These are phyloP conservation scores for Cataglyphis albicans DNA, from an alignment of 2,888 invertebrate genomes.

Conservation along the genomic window DNA sequence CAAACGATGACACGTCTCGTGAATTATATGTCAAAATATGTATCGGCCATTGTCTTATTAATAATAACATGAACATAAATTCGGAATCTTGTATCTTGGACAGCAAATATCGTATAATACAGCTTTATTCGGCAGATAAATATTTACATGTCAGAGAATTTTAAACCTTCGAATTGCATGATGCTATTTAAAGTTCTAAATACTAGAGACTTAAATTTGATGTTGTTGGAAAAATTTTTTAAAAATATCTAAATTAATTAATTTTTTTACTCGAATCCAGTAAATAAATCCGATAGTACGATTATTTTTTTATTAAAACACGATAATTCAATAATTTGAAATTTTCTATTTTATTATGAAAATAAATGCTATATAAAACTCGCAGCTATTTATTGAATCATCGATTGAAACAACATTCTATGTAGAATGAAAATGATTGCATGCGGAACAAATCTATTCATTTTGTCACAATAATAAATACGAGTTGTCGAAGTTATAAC, in stretches of 20 bases:
- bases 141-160: background rate
- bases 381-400: background rate
- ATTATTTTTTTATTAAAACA: background rate
- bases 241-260: background rate
- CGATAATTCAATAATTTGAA: background rate
- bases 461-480: background rate
- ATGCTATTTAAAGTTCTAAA: background rate
- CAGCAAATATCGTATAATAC: background rate
- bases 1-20: background rate
- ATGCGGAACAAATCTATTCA: background rate
- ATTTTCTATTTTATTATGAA: background rate
- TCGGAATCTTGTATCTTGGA: background rate
- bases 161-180: background rate
- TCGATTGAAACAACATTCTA: background rate
- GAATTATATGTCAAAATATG: background rate
- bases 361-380: conserved; percentile 3
- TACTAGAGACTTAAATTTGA: background rate
- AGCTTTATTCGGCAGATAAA: background rate
- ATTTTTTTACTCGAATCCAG: background rate
- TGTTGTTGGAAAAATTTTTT: background rate
- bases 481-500: background rate
- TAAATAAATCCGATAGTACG: background rate
- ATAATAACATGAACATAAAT: background rate
- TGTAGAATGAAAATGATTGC: background rate
- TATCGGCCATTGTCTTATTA: background rate